Evolutionary conservation across 2,888 invertebrate species (phyloP), one percentile per base, ranked within the genome.

Genomic region (Amaurobius ferox): DNA sequence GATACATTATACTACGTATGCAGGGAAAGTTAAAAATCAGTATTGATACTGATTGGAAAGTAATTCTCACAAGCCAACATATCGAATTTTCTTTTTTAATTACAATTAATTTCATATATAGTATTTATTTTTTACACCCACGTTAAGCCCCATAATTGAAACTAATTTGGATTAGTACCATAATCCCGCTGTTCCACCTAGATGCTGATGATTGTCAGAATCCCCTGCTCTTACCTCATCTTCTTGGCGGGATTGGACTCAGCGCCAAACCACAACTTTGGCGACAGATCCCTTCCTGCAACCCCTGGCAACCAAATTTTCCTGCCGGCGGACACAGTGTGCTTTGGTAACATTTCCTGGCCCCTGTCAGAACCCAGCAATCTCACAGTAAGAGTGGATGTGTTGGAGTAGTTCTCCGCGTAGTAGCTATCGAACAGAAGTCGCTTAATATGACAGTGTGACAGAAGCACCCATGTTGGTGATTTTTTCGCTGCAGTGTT

Each of bases 221-320:
- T 16, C 23, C 11, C 5, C 13, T 55, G 55, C 55, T 23, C 16
- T 55, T 23, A 3, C 55, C 23, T 23, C 55, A 55, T 55, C 55
- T 23, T 23, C 23, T 3, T 55, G 55, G 23, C 23, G 55, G 3
- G 16, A 55, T 6, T 6, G 19, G 23, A 23, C 23, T 23, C 55
- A 7, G 1, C 55, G 55, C 55, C 55, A 55, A 23, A 23, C 1
- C 23, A 5, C 19, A 2, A 6, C 55, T 55, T 55, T n/a, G 55
- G 23, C 23, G 19, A 19, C 2, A 23, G 19, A 23, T 0, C 2
- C 3, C 23, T 5, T 23, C 2, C 3, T 55, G 55, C 55, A 55
- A 55, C 55, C 55, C 55, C 55, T 55, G 23, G 55, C 55, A 55
- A 55, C 55, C 55, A 55, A 55, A 55, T 55, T 55, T 23, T 55